Conservation (phyloP, 2,797 vertebrate genomes). For the Lophotriccus pileatus region DNA sequence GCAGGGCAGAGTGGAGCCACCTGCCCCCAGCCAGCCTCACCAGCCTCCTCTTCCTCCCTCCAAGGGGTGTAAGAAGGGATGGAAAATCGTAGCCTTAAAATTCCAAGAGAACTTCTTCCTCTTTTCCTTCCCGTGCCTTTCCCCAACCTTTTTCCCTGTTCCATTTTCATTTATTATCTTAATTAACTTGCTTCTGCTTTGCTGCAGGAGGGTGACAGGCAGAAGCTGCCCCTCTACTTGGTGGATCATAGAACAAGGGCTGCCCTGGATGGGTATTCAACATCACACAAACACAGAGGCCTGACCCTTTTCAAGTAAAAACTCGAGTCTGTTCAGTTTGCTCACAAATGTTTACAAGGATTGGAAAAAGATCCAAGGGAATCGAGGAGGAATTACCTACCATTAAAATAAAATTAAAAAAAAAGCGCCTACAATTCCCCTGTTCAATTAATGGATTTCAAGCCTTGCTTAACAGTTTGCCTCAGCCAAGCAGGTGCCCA, state of each 20-base stretch:
- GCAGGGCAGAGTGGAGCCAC: background rate
- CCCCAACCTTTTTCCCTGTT: accelerated
- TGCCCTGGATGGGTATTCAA: background rate
- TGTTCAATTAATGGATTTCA: background rate
- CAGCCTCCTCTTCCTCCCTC: background rate
- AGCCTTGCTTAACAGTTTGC: accelerated
- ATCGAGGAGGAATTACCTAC: background rate
- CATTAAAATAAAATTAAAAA: background rate
- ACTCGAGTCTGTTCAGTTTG: background rate
- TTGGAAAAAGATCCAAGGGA: background rate
- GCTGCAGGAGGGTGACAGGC: background rate
- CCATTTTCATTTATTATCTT: background rate
- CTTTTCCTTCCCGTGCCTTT: background rate
- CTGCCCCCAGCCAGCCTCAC: background rate
- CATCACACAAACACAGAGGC: background rate
- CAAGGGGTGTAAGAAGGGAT: background rate
- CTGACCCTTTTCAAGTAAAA: background rate
- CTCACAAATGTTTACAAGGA: background rate
- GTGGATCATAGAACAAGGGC: background rate
- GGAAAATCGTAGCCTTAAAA: accelerated
- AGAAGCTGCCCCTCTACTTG: background rate
- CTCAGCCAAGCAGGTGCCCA: background rate
- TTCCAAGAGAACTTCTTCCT: accelerated
- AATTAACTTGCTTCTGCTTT: background rate
- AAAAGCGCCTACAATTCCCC: background rate